Evolutionary conservation across 53 echinoderm and acorn worm species (phyloP), one percentile per base, ranked within the genome.

Genomic region (Antedon mediterranea): DNA sequence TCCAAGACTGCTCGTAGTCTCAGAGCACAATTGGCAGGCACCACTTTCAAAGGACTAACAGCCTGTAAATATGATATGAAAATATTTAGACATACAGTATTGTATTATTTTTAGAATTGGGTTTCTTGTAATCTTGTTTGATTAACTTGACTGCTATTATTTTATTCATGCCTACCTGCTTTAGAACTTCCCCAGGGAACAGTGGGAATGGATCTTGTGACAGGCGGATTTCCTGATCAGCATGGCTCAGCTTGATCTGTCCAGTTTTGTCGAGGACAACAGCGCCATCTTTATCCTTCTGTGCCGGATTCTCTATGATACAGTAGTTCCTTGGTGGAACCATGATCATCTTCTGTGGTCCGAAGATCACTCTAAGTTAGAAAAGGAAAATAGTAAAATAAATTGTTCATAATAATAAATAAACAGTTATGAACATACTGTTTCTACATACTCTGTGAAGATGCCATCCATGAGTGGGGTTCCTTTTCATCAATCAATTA

Each of bases 301-400:
- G 82, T 6, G 90, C 85, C 4, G 98, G 92, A 75, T 98, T 98
- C 88, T 92, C 92, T 23, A 98, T 82, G 81, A 98, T 98, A 76
- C 90, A 92, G 83, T 88, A 98, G 71, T 98, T 88, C 32, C 98
- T 77, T 28, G 98, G 98, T 7, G 98, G 98, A 8, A 98, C 89
- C 74, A 88, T 98, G 81, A 92, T 90, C 98, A 98, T 98, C 84
- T 90, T 92, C 85, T 98, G 90, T 78, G 98, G 98, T 71, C 89
- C 92, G 33, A 86, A 98, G 81, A 98, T 88, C 85, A 98, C 92
- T 82, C 98, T 97, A 31, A 0, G 20, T 2, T 57, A 9, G 2
- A 57, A 6, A 57, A 4, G 11, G 37, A 37, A 37, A 37, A 37
- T 6, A n/a, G n/a, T n/a, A n/a, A n/a, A n/a, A n/a, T n/a, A n/a